Conservation (phyloP, 2,888 invertebrate genomes). For the Tetragnatha montana region DNA sequence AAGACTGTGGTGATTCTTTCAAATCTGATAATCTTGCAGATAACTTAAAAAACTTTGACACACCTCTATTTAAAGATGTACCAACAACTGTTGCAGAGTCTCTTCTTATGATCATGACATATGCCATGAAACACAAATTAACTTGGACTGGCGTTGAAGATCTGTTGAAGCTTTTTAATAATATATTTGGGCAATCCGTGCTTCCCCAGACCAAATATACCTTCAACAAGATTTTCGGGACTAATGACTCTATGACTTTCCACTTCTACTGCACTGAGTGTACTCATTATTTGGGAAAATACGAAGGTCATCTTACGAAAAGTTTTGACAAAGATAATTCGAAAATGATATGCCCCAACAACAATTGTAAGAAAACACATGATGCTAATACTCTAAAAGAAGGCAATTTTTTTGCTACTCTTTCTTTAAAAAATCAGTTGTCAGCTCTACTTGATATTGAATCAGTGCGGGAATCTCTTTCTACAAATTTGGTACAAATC, state of each 20-base stretch:
- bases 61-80: conserved; percentile 16
- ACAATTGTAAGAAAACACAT: not conserved
- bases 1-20: conserved; percentile 16
- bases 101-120: conserved; percentile 33
- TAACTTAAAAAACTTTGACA: conserved; percentile 20
- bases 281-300: conserved; percentile 18
- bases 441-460: conserved; percentile 11
- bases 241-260: conserved; percentile 10
- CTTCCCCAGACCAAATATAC: conserved; percentile 17
- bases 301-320: conserved; percentile 3
- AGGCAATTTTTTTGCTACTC: conserved; percentile 29
- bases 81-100: conserved; percentile 1
- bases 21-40: conserved; percentile 25
- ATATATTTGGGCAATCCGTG: not conserved
- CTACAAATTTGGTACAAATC: not conserved
- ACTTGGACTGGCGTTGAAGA: conserved; percentile 31
- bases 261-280: conserved; percentile 25
- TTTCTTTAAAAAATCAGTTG: conserved; percentile 13
- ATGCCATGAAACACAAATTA: conserved; percentile 32
- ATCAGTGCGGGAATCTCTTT: not conserved
- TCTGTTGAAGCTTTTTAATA: conserved; percentile 28
- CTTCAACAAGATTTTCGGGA: conserved; percentile 21
- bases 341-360: not conserved
- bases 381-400: conserved; percentile 4
- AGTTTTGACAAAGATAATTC: not conserved